phyloP scores from a whole-genome alignment of 2,797 vertebrate species.

The Chelonia mydas region DNA sequence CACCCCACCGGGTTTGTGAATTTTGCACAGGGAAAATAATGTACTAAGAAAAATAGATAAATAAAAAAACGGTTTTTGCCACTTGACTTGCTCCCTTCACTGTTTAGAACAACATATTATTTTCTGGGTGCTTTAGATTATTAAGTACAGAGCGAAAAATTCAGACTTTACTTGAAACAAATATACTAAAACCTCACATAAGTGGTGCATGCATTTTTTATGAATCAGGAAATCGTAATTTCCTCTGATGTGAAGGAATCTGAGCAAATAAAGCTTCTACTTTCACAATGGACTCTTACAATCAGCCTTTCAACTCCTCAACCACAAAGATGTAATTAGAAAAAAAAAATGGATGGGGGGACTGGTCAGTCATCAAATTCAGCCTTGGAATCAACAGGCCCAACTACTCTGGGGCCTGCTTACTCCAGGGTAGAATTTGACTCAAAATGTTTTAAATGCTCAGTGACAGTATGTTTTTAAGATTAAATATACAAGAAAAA shows the following conservation, averaged over 20 bases:
- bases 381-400: neutral
- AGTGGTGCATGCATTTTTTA: neutral
- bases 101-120: neutral
- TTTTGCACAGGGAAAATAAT: neutral
- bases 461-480: neutral
- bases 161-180: neutral
- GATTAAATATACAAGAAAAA: neutral
- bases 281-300: neutral
- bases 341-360: rapidly evolving
- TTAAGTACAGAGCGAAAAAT: neutral
- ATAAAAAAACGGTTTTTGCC: rapidly evolving
- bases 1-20: neutral
- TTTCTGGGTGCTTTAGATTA: neutral
- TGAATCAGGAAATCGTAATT: neutral
- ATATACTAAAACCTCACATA: neutral
- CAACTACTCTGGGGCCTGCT: neutral
- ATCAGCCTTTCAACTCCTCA: neutral
- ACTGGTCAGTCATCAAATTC: neutral
- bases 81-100: neutral
- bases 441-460: neutral
- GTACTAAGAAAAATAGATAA: neutral
- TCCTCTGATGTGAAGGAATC: neutral
- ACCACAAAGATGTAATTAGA: neutral
- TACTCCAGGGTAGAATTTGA: neutral
- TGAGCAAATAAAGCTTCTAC: neutral